These are phyloP conservation scores for Augochlorella aurata DNA, from an alignment of 2,888 invertebrate genomes.

Conservation along the genomic window DNA sequence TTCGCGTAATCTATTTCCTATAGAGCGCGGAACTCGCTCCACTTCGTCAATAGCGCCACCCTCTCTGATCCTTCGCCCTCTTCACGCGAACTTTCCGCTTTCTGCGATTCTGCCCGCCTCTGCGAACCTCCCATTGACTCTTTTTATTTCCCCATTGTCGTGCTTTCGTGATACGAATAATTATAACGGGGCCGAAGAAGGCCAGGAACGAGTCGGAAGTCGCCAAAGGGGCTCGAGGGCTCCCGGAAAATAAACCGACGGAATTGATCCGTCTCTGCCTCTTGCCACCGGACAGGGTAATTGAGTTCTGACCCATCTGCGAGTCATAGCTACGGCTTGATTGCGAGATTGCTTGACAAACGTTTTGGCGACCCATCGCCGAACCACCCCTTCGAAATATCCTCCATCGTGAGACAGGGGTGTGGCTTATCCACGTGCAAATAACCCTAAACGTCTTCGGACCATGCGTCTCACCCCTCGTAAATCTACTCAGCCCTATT, in stretches of 20 bases:
- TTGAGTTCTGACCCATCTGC: slow-evolving; percentile 28
- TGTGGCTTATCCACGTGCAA: slow-evolving; percentile 9
- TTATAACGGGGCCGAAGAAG: neutral
- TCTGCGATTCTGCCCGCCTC: neutral
- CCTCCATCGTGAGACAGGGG: neutral
- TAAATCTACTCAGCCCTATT: too few species aligned
- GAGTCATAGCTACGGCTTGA: slow-evolving; percentile 24
- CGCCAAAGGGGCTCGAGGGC: slow-evolving; percentile 1
- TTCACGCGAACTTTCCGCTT: neutral
- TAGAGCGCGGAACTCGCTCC: slow-evolving; percentile 12
- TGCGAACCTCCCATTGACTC: neutral
- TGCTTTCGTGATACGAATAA: slow-evolving; percentile 13
- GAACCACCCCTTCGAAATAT: neutral
- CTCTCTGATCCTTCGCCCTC: neutral
- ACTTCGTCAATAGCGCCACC: neutral
- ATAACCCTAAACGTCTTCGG: neutral
- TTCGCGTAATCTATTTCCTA: slow-evolving; percentile 31
- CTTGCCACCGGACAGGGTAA: slow-evolving; percentile 27
- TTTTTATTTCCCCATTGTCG: slow-evolving; percentile 13
- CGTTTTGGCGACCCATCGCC: slow-evolving; percentile 1
- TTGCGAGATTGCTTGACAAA: slow-evolving; percentile 34
- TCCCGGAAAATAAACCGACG: slow-evolving; percentile 31
- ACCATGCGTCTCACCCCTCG: neutral
- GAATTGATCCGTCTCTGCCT: slow-evolving; percentile 21
- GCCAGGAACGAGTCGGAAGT: neutral